A percentile compares a stretch with the other conserved stretches of the same genome.
phyloP scores from a whole-genome alignment of 2,113 vertebrate species.

The Peromyscus maniculatus region DNA sequence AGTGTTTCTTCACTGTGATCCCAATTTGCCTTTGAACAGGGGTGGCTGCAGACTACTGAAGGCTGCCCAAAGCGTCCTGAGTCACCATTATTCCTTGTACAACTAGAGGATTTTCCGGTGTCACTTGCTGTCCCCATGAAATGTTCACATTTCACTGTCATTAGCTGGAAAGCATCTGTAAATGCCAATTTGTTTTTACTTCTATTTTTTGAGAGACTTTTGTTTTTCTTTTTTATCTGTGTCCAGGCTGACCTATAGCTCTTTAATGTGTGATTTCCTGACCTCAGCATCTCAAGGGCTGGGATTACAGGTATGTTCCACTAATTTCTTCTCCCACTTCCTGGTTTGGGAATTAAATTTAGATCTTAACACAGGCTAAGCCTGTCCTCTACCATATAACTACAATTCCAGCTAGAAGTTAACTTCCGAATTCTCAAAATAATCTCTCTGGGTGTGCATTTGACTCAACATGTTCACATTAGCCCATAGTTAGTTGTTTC shows the following conservation, averaged over 20 bases:
- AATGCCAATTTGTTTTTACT: not conserved
- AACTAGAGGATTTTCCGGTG: not conserved
- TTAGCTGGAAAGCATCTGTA: not conserved
- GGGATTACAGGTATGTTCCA: not conserved
- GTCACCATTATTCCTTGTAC: not conserved
- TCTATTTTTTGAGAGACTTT: not conserved
- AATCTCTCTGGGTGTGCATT: not conserved
- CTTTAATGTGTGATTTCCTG: not conserved
- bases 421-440: constrained; percentile 16
- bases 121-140: not conserved
- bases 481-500: not conserved
- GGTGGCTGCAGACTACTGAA: not conserved
- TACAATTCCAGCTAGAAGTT: not conserved
- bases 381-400: not conserved
- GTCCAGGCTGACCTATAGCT: not conserved
- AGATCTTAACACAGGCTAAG: not conserved
- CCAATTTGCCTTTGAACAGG: not conserved
- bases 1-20: not conserved
- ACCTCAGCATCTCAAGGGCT: not conserved
- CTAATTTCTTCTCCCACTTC: not conserved
- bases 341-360: not conserved
- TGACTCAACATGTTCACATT: not conserved
- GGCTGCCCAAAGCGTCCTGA: not conserved
- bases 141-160: not conserved
- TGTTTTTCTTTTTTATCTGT: not conserved